Evolutionary conservation across 1,140 invertebrate species (phyloP).

Genomic region (Aphaenogaster ashmeadi): DNA sequence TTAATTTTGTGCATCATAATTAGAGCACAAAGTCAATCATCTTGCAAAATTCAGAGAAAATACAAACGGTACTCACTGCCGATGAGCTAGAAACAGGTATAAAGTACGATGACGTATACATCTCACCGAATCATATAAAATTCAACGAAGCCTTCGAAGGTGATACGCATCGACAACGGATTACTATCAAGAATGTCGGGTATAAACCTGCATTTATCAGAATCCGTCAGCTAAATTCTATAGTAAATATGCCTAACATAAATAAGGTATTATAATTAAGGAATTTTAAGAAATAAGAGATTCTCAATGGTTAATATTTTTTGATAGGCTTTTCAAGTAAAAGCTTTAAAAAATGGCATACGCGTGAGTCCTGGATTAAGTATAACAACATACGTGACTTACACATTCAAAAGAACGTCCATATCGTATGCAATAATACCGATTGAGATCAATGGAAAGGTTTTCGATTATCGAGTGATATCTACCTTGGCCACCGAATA

Average conservation of each 20-base stretch:
- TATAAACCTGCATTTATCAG: constrained; percentile 70
- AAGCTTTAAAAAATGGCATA: constrained; percentile 60
- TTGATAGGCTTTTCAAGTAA: constrained; percentile 78
- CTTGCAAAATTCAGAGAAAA: not conserved
- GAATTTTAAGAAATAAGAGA: not conserved
- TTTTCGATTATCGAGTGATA: constrained; percentile 75
- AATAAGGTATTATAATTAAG: not conserved
- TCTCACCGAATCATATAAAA: constrained; percentile 76
- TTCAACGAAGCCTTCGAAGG: constrained; percentile 79
- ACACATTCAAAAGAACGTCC: constrained; percentile 73
- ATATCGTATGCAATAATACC: constrained; percentile 76
- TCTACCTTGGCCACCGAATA: constrained; percentile 56
- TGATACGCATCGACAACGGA: constrained; percentile 61
- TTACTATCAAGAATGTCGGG: constrained; percentile 77
- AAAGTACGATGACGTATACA: constrained; percentile 70
- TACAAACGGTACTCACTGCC: not conserved
- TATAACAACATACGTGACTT: constrained; percentile 74
- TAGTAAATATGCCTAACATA: constrained; percentile 65
- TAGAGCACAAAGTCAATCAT: not conserved
- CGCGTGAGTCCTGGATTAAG: constrained; percentile 79
- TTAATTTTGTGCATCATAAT: not conserved
- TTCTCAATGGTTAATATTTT: not conserved
- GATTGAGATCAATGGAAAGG: constrained; percentile 79
- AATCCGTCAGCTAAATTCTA: constrained; percentile 74
- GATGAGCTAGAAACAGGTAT: constrained; percentile 5